Base-by-base conservation (phyloP, 2,888 invertebrate genomes). In the Lutraria lutraria region DNA sequence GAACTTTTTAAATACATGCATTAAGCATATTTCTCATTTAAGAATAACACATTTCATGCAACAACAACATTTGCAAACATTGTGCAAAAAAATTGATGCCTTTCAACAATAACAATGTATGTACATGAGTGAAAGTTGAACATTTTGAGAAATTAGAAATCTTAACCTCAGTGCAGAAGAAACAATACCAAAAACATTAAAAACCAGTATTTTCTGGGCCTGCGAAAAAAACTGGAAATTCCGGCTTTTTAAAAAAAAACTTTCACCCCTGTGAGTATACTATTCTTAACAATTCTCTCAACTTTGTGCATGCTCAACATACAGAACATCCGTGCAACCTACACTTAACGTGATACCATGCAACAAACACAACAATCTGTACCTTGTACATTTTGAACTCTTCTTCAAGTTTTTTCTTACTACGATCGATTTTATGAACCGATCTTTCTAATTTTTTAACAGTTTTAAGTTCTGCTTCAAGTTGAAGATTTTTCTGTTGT, bases 381-480 rank as follows among this genome's bases (percentile, higher is more conserved):
- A 95, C 95, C 94, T 95, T 95, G 83, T 94, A 94, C 15, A 76
- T 34, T 56, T 81, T 80, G 83, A 93, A 93, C 81, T 94, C 94
- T 52, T 94, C 93, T 87, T 95, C 94, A 43, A 95, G 89, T 72
- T 93, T 94, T 34, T 87, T 85, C 83, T 95, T 95, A 90, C 92
- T 93, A 56, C 90, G 91, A 87, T 95, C 94, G 79, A 95, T 88
- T 88, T 95, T 94, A 56, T 92, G 85, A 29, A 93, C 91, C n/a
- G 92, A 89, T 82, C 93, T 93, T 87, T 95, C 94, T 87, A 95
- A 87, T 83, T 89, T 89, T 83, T 91, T 90, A 31, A 94, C 85
- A 56, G 91, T 88, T 81, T 88, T 91, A 31, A 95, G 89, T 88
- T 95, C 95, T 31, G 88, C 92, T 88, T 95, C 94, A 21, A 95